phyloP scores from a whole-genome alignment of 2,888 invertebrate species.

The Melinaea menophilus region DNA sequence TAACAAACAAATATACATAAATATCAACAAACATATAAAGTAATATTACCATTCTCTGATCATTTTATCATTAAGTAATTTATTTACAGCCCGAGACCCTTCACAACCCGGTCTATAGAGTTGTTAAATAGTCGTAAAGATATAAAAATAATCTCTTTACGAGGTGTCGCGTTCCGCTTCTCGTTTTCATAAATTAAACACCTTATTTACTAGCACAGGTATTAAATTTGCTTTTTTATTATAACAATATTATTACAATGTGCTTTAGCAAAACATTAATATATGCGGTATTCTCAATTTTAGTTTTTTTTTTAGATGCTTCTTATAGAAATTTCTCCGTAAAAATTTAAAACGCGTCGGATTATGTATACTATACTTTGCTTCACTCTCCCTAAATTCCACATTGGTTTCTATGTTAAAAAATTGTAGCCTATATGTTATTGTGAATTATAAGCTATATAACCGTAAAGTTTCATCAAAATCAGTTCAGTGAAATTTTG shows the following conservation, averaged over 20 bases:
- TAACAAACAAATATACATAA: not conserved
- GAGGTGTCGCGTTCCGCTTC: constrained; percentile 23
- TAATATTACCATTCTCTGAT: not conserved
- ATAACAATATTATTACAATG: not conserved
- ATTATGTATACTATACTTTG: too few species aligned
- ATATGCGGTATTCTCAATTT: too few species aligned
- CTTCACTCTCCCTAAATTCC: too few species aligned
- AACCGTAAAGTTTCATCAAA: too few species aligned
- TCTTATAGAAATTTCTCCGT: too few species aligned
- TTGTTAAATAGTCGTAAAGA: not conserved
- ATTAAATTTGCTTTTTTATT: not conserved
- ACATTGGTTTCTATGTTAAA: too few species aligned
- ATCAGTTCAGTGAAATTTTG: too few species aligned
- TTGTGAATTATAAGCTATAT: too few species aligned
- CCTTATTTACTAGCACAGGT: not conserved
- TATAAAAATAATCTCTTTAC: constrained; percentile 24
- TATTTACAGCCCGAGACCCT: not conserved
- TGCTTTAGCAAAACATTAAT: not conserved
- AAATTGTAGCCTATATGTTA: too few species aligned
- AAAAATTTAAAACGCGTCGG: too few species aligned
- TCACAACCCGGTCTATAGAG: not conserved
- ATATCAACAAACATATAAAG: not conserved
- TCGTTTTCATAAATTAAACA: constrained; percentile 1
- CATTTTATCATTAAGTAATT: not conserved
- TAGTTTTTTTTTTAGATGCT: too few species aligned